Percentiles rank a stretch among this genome's conserved stretches.
phyloP scores from a whole-genome alignment of 2,888 invertebrate genomes.

The Oscheius sp. region DNA sequence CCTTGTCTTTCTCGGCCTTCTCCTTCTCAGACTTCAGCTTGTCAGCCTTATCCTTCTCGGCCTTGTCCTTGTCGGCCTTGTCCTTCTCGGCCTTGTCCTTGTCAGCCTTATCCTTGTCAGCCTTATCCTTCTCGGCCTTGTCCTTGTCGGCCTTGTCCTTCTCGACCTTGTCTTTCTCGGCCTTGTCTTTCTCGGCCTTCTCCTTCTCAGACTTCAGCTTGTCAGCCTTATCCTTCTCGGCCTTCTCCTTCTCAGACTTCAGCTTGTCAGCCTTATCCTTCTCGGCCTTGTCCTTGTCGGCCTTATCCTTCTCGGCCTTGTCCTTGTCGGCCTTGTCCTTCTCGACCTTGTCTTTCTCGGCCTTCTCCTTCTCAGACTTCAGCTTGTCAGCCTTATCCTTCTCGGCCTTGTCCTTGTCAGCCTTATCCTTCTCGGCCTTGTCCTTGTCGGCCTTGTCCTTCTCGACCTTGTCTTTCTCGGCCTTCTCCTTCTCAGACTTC shows the following conservation, averaged over 20 bases:
- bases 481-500: slow-evolving; percentile 17
- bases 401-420: not conserved
- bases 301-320: slow-evolving; percentile 1
- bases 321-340: slow-evolving; percentile 9
- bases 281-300: slow-evolving; percentile 9
- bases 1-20: slow-evolving; percentile 17
- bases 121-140: slow-evolving; percentile 9
- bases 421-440: slow-evolving; percentile 1
- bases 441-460: slow-evolving; percentile 14
- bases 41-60: slow-evolving; percentile 14
- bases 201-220: slow-evolving; percentile 16
- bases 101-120: slow-evolving; percentile 6
- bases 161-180: slow-evolving; percentile 5
- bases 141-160: slow-evolving; percentile 16
- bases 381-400: slow-evolving; percentile 3
- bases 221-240: slow-evolving; percentile 12
- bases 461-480: slow-evolving; percentile 14
- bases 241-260: slow-evolving; percentile 8
- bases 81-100: slow-evolving; percentile 14
- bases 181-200: slow-evolving; percentile 12
- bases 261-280: slow-evolving; percentile 8
- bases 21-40: slow-evolving; percentile 5
- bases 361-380: slow-evolving; percentile 13
- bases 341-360: slow-evolving; percentile 11
- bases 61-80: slow-evolving; percentile 16